Conservation (phyloP, 2,888 invertebrate genomes). For the Teleogryllus oceanicus region DNA sequence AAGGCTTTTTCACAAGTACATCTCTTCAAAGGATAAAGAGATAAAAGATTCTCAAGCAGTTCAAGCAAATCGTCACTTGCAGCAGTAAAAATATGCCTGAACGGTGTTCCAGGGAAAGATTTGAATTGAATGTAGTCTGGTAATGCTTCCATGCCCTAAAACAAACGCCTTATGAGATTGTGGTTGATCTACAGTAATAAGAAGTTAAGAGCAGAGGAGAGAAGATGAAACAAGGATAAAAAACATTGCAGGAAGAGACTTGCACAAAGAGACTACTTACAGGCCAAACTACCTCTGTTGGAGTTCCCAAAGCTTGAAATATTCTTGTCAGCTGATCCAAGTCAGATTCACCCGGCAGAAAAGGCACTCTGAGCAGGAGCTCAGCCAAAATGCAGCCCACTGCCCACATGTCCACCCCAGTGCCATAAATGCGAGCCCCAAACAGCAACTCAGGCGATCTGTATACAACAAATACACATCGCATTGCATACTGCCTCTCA, state of each 20-base stretch:
- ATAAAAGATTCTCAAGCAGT: slow-evolving; percentile 71
- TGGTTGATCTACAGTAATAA: too few species aligned
- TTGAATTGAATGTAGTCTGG: slow-evolving; percentile 94
- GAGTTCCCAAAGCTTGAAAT: slow-evolving; percentile 89
- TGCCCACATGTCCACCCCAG: slow-evolving; percentile 98
- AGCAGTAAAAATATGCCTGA: slow-evolving; percentile 92
- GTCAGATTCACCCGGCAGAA: slow-evolving; percentile 95
- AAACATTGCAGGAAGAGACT: slow-evolving; percentile 23
- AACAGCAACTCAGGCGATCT: slow-evolving; percentile 90
- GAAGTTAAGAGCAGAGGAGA: too few species aligned
- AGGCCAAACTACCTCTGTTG: slow-evolving; percentile 89
- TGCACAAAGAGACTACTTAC: slow-evolving; percentile 49
- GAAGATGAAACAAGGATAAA: not conserved
- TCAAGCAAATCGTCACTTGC: slow-evolving; percentile 87
- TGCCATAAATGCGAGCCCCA: slow-evolving; percentile 92
- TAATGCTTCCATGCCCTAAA: slow-evolving; percentile 65
- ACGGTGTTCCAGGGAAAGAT: slow-evolving; percentile 73
- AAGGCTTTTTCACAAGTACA: slow-evolving; percentile 80
- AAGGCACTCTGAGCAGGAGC: slow-evolving; percentile 81
- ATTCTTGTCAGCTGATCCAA: slow-evolving; percentile 94
- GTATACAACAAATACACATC: slow-evolving; percentile 36
- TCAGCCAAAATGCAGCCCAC: slow-evolving; percentile 97
- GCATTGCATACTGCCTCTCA: too few species aligned
- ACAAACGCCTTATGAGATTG: too few species aligned
- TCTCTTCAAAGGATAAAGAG: slow-evolving; percentile 77